A percentile compares a stretch with the other conserved stretches of the same genome.
Conservation (phyloP, 2,113 vertebrate genomes). For the Heptranchias perlo region DNA sequence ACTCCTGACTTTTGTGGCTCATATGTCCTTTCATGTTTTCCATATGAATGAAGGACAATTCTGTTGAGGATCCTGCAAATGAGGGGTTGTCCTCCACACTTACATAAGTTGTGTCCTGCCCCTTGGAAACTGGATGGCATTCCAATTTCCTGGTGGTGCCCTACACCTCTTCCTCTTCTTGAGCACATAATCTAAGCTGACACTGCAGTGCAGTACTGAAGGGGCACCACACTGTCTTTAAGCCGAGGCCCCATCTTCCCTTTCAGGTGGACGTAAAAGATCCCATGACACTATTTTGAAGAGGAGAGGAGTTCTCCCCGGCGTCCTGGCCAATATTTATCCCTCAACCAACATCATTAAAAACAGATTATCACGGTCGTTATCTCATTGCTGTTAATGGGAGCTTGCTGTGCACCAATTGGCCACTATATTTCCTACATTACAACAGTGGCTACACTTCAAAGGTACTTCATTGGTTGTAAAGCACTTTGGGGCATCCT, state of each 20-base stretch:
- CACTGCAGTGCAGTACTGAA: neutral
- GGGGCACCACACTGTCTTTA: neutral
- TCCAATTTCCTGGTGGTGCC: neutral
- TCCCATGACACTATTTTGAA: neutral
- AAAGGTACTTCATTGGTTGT: neutral
- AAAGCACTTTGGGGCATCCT: neutral
- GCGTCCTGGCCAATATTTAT: neutral
- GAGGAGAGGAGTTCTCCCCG: neutral
- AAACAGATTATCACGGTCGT: neutral
- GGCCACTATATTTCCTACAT: too few species aligned
- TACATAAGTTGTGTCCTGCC: neutral
- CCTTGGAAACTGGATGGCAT: neutral
- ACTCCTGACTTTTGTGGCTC: neutral
- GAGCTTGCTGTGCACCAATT: neutral
- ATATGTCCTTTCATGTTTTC: neutral
- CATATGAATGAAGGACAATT: neutral
- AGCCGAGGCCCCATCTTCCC: neutral
- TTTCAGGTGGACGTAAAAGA: neutral
- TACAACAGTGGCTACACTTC: too few species aligned
- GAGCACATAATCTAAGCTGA: neutral
- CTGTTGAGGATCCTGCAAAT: neutral
- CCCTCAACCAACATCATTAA: neutral
- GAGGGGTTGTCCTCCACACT: neutral
- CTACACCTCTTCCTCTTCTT: neutral
- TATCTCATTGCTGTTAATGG: neutral